These are phyloP conservation scores for Drosophila mettleri DNA, from an alignment of 2,888 invertebrate species.

Conservation along the genomic window DNA sequence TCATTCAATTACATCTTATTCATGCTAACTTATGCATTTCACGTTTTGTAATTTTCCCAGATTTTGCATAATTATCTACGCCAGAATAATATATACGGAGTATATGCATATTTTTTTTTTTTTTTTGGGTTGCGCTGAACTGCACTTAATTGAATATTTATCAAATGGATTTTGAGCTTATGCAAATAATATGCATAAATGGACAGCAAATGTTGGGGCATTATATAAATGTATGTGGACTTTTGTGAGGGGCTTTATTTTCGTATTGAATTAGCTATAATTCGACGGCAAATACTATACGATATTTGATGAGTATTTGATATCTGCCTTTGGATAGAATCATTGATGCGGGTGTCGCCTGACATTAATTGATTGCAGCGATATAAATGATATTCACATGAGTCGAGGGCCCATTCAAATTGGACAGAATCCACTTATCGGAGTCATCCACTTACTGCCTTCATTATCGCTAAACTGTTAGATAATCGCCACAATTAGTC, in stretches of 20 bases:
- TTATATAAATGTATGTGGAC: slow-evolving; percentile 50
- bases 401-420: slow-evolving; percentile 27
- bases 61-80: slow-evolving; percentile 56
- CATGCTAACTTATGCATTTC: neutral
- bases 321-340: neutral
- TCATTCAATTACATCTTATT: neutral
- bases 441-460: slow-evolving; percentile 23
- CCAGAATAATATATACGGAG: slow-evolving; percentile 32
- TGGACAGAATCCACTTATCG: slow-evolving; percentile 41
- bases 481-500: slow-evolving; percentile 73
- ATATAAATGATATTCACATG: slow-evolving; percentile 27
- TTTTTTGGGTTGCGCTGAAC: slow-evolving; percentile 20
- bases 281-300: slow-evolving; percentile 2
- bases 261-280: slow-evolving; percentile 15
- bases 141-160: slow-evolving; percentile 74
- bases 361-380: slow-evolving; percentile 44
- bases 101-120: slow-evolving; percentile 12
- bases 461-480: slow-evolving; percentile 46
- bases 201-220: slow-evolving; percentile 43
- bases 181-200: slow-evolving; percentile 67
- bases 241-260: slow-evolving; percentile 14
- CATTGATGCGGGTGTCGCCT: slow-evolving; percentile 46
- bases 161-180: slow-evolving; percentile 64
- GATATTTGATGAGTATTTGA: slow-evolving; percentile 24
- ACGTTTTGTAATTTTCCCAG: slow-evolving; percentile 42